Percentiles rank a stretch among this genome's conserved stretches.
These are phyloP conservation scores for Acanthurus leucopareius DNA, from an alignment of 2,797 vertebrate species.

Conservation along the genomic window DNA sequence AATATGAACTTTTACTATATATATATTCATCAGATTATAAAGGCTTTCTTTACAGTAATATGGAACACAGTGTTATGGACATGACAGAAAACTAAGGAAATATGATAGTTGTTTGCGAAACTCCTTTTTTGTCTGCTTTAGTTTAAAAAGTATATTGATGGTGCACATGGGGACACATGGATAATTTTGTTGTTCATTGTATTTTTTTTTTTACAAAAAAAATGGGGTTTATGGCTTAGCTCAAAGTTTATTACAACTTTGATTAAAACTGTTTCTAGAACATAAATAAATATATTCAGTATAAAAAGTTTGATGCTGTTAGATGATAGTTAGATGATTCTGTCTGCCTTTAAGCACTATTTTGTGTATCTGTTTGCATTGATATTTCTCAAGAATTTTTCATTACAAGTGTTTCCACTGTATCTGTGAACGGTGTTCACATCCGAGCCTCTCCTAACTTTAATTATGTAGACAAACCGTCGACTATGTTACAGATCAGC, in stretches of 20 bases:
- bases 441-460: too few relatives aligned
- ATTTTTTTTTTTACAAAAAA: too few relatives aligned
- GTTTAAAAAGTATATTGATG: neutral
- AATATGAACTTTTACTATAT: conserved; percentile 35
- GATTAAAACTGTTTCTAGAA: neutral
- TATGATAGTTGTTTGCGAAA: neutral
- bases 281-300: neutral
- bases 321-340: neutral
- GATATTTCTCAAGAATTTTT: too few relatives aligned
- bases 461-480: neutral
- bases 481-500: neutral
- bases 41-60: neutral
- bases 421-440: too few relatives aligned
- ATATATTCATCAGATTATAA: neutral
- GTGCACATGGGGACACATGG: too few relatives aligned
- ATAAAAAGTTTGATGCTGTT: neutral
- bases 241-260: too few relatives aligned
- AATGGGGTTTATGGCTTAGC: too few relatives aligned
- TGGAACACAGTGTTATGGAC: neutral
- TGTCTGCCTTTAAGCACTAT: neutral
- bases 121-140: neutral
- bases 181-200: too few relatives aligned
- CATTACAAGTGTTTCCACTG: too few relatives aligned
- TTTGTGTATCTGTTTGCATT: neutral
- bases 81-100: neutral